Conservation (phyloP, 2,113 vertebrate species). For the Gobio gobio region DNA sequence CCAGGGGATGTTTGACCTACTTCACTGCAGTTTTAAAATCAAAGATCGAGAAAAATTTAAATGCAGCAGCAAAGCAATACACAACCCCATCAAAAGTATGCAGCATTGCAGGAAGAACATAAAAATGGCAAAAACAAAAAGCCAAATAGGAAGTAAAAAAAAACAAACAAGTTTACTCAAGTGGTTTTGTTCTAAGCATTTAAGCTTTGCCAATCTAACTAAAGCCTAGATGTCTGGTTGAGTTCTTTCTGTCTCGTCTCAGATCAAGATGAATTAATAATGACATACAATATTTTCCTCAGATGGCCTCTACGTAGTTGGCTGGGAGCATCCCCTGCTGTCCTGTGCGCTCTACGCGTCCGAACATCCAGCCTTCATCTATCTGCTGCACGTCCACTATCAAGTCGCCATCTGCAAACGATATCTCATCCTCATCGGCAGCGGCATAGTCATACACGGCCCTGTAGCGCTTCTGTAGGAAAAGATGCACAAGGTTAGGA, state of each 20-base stretch:
- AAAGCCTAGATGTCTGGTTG: constrained; percentile 50
- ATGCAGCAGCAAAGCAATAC: constrained; percentile 42
- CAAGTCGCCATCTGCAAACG: constrained; percentile 90
- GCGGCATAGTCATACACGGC: constrained; percentile 91
- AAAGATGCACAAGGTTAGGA: neutral
- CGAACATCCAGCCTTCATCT: constrained; percentile 95
- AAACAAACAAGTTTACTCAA: neutral
- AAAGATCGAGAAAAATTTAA: neutral
- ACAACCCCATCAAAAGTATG: constrained; percentile 23
- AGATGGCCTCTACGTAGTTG: constrained; percentile 92
- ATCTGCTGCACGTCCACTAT: constrained; percentile 93
- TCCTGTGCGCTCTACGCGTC: constrained; percentile 92
- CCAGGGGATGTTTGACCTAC: no score
- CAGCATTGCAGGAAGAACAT: no score
- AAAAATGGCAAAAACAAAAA: neutral
- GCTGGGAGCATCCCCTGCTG: constrained; percentile 93
- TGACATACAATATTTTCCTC: constrained; percentile 37
- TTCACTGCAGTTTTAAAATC: no score
- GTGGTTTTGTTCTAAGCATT: constrained; percentile 30
- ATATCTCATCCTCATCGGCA: constrained; percentile 90
- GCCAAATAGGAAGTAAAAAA: neutral
- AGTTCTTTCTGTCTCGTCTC: constrained; percentile 26
- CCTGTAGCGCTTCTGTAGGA: constrained; percentile 84
- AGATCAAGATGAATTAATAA: constrained; percentile 17
- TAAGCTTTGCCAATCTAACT: constrained; percentile 38